Evolutionary conservation across 2,113 vertebrate genomes (phyloP).

Genomic region (Anguilla rostrata): DNA sequence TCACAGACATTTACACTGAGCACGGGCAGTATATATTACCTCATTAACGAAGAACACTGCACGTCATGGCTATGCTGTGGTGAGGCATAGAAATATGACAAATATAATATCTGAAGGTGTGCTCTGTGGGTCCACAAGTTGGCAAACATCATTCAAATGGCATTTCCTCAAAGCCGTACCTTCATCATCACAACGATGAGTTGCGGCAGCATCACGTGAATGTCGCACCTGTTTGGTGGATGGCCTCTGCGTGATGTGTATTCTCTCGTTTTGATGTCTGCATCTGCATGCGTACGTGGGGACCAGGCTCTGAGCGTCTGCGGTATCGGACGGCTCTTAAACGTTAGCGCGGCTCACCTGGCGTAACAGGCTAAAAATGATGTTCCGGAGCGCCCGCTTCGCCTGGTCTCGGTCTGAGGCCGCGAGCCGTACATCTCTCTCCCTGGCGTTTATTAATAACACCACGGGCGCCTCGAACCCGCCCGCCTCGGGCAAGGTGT

Average conservation of each 20-base stretch:
- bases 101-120: too few relatives aligned
- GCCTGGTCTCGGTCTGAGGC: background rate
- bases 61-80: too few relatives aligned
- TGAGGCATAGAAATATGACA: too few relatives aligned
- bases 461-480: constrained; percentile 38
- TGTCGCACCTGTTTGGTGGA: background rate
- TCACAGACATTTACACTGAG: background rate
- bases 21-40: background rate
- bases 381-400: background rate
- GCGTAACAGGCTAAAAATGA: background rate
- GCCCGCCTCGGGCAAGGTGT: constrained; percentile 49
- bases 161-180: too few relatives aligned
- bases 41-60: too few relatives aligned
- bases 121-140: too few relatives aligned
- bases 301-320: background rate
- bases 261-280: background rate
- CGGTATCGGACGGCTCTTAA: background rate
- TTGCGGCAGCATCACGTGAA: too few relatives aligned
- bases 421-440: background rate
- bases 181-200: too few relatives aligned
- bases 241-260: background rate
- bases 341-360: constrained; percentile 13
- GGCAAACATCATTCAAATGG: too few relatives aligned
- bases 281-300: background rate
- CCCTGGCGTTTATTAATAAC: constrained; percentile 39